Evolutionary conservation across 2,888 invertebrate genomes (phyloP), one percentile per base, ranked within the genome.

Genomic region (Entomobrya multifasciata): DNA sequence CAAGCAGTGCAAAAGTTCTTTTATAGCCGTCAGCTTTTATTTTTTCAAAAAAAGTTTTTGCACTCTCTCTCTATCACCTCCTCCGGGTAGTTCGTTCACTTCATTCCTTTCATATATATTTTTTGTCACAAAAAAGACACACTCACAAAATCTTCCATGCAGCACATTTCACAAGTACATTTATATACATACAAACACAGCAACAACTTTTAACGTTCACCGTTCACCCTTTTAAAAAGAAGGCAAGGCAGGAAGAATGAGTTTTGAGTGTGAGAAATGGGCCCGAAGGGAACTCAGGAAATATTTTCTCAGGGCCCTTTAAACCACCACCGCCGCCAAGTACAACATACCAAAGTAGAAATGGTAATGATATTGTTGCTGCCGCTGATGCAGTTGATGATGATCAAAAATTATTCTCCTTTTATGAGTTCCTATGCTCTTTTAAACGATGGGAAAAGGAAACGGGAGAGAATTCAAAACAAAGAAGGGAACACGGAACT

Each of bases 261-360:
- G 22, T 15, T n/a, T 55, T 25, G 76, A 76, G 52, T 47, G 55
- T 67, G 67, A 67, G 70, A 44, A 44, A 70, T 22, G 49, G 47
- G 76, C 57, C 62, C 47, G 60, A 72, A 72, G 70, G 70, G 47
- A 70, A 44, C 70, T 70, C 15, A 6, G 47, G 15, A 47, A 70
- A 70, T 70, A 60, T 76, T 67, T 84, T 67, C 83, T 52, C 77
- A 84, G 76, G 83, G 83, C 55, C 83, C 77, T 77, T 84, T 84
- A 77, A 84, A 84, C 27, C 13, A 13, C 77, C 60, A 57, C 36
- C 8, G 30, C 57, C n/a, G 17, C 10, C 4, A 4, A 36, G 36
- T 36, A 36, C 36, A 36, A 36, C 20, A 25, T 27, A 25, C 47
- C n/a, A 22, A 8, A 36, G 15, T 1, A 52, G 13, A 49, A 13